phyloP scores from a whole-genome alignment of 1,140 invertebrate species.

The Drosophila teissieri region DNA sequence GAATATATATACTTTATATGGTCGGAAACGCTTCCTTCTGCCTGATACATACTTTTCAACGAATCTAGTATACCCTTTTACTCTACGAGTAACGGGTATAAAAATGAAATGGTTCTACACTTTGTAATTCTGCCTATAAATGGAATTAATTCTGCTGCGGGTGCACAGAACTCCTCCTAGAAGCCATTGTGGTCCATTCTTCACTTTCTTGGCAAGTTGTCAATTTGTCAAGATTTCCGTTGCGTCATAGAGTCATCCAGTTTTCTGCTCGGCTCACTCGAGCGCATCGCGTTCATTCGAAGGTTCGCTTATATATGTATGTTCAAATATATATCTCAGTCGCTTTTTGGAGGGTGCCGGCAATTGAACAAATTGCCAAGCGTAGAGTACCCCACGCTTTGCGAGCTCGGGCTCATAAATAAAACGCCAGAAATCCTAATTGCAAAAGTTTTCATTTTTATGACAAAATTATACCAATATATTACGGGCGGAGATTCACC shows the following conservation, averaged over 20 bases:
- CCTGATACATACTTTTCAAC: too few species aligned
- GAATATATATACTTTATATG: too few species aligned
- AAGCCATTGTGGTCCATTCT: background rate
- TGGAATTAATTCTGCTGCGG: slow-evolving; percentile 5
- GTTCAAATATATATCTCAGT: slow-evolving; percentile 10
- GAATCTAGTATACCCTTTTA: too few species aligned
- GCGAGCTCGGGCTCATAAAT: slow-evolving; percentile 57
- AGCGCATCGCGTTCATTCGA: slow-evolving; percentile 29
- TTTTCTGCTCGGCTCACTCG: slow-evolving; percentile 22
- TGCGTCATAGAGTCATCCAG: slow-evolving; percentile 44
- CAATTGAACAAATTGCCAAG: slow-evolving; percentile 54
- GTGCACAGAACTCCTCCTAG: background rate
- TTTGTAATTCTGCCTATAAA: too few species aligned
- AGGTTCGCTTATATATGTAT: slow-evolving; percentile 27
- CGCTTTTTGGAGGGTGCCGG: slow-evolving; percentile 20
- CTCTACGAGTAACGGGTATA: too few species aligned
- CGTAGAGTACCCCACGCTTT: slow-evolving; percentile 16
- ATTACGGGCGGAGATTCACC: slow-evolving; percentile 45
- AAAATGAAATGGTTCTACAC: background rate
- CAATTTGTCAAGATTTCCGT: slow-evolving; percentile 72
- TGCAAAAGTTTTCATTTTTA: slow-evolving; percentile 80
- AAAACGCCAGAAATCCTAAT: slow-evolving; percentile 66
- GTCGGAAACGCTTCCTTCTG: too few species aligned
- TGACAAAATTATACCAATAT: slow-evolving; percentile 79
- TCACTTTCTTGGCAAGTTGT: slow-evolving; percentile 9